These are phyloP conservation scores for Takifugu rubripes DNA, from an alignment of 2,797 vertebrate genomes.

Conservation along the genomic window DNA sequence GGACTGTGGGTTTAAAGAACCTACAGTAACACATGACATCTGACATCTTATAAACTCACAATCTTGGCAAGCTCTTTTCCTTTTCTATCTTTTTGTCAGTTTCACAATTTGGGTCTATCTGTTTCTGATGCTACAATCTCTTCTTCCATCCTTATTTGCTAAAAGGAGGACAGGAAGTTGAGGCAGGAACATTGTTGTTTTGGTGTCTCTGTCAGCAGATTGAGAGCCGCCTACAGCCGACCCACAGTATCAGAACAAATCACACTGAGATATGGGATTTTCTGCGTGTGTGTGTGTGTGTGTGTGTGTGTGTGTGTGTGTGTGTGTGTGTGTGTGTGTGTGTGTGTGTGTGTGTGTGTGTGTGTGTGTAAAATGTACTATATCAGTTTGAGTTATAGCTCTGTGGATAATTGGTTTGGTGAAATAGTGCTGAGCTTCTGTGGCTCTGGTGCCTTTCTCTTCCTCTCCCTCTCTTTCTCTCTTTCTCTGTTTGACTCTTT, in stretches of 20 bases:
- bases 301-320: constrained; percentile 14
- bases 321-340: constrained; percentile 35
- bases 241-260: constrained; percentile 72
- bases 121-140: constrained; percentile 40
- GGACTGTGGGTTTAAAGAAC: constrained; percentile 2
- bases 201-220: constrained; percentile 69
- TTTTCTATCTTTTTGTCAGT: constrained; percentile 33
- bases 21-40: constrained; percentile 20
- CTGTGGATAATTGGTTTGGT: constrained; percentile 79
- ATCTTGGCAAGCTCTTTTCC: constrained; percentile 24
- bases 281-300: constrained; percentile 9
- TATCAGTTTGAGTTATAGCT: constrained; percentile 77
- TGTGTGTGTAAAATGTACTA: constrained; percentile 71
- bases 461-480: constrained; percentile 14
- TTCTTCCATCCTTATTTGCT: constrained; percentile 62
- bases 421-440: constrained; percentile 78
- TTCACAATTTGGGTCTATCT: constrained; percentile 38
- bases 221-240: constrained; percentile 69
- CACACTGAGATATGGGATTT: constrained; percentile 67
- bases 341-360: constrained; percentile 53
- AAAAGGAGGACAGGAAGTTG: constrained; percentile 64
- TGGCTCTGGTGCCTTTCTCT: constrained; percentile 66
- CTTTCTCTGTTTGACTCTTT: not conserved
- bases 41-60: constrained; percentile 20
- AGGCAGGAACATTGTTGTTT: constrained; percentile 67